phyloP scores from a whole-genome alignment of 64 coral and sea anemone species.

The Catalaphyllia jardinei region DNA sequence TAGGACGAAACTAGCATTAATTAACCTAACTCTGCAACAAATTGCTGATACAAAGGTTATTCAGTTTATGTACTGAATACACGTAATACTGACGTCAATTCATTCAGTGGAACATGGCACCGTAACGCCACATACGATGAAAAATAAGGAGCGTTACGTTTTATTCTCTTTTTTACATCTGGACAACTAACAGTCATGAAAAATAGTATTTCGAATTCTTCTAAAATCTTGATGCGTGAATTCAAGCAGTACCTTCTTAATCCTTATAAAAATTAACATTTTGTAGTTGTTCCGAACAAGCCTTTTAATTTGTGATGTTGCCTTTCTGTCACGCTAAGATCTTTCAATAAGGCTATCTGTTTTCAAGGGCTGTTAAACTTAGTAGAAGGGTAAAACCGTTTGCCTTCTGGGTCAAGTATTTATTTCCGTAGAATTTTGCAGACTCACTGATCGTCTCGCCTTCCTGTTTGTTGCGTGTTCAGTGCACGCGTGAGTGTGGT shows the following conservation, averaged over 20 bases:
- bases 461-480: neutral
- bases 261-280: neutral
- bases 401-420: neutral
- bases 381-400: neutral
- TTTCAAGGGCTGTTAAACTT: neutral
- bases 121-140: too few relatives aligned
- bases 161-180: too few relatives aligned
- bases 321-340: neutral
- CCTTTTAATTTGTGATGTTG: neutral
- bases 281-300: neutral
- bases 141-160: too few relatives aligned
- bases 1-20: too few relatives aligned
- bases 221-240: neutral
- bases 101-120: too few relatives aligned
- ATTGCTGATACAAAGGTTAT: too few relatives aligned
- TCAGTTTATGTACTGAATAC: too few relatives aligned
- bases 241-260: neutral
- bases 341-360: neutral
- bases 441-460: neutral
- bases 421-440: neutral
- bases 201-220: neutral
- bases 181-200: too few relatives aligned
- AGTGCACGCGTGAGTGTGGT: neutral
- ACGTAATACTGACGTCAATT: too few relatives aligned
- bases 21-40: too few relatives aligned